A percentile compares a stretch with the other conserved stretches of the same genome.
phyloP scores from a whole-genome alignment of 2,888 invertebrate species.

The Amblyjoppa fuscipennis region DNA sequence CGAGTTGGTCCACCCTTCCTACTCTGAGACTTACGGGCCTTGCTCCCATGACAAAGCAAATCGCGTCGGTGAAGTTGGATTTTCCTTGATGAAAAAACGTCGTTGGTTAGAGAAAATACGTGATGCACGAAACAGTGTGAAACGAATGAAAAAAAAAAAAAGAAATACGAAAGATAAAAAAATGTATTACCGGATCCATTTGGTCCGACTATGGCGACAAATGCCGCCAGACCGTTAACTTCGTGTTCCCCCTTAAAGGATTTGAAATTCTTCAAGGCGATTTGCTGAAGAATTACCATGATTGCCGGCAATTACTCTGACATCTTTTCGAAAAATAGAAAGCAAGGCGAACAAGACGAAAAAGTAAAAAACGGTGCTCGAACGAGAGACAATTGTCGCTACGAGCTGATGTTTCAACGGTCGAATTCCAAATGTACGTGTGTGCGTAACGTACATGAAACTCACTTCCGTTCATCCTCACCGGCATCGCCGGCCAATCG shows the following conservation, averaged over 20 bases:
- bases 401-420: not conserved
- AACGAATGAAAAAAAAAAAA: not conserved
- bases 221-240: slow-evolving; percentile 96
- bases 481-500: not conserved
- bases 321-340: not conserved
- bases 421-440: not conserved
- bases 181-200: slow-evolving; percentile 95
- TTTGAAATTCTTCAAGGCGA: slow-evolving; percentile 99
- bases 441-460: not conserved
- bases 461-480: too few relatives aligned
- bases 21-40: slow-evolving; percentile 96
- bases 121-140: not conserved
- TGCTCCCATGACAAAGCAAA: slow-evolving; percentile 99
- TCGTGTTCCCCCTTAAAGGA: slow-evolving; percentile 95
- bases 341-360: not conserved
- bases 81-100: slow-evolving; percentile 89
- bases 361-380: too few relatives aligned
- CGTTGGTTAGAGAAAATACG: not conserved
- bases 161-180: slow-evolving; percentile 1
- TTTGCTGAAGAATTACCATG: slow-evolving; percentile 91
- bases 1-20: slow-evolving; percentile 95
- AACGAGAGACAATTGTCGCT: not conserved
- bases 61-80: slow-evolving; percentile 99
- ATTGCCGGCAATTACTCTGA: slow-evolving; percentile 25
- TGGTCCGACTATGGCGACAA: slow-evolving; percentile 98